Conservation (phyloP, 2,113 vertebrate genomes). For the Ellobius talpinus region DNA sequence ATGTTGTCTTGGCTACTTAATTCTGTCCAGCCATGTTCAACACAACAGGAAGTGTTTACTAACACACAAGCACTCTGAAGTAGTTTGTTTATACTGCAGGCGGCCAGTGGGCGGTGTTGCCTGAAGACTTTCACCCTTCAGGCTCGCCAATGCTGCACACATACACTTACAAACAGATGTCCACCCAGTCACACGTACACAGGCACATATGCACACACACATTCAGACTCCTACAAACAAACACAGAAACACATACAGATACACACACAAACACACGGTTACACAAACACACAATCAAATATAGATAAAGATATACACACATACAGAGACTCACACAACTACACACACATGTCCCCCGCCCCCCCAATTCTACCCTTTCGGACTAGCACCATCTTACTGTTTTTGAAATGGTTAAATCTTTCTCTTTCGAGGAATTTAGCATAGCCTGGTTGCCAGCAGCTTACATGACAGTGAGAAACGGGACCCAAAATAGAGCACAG, state of each 20-base stretch:
- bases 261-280: neutral
- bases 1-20: neutral
- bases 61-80: neutral
- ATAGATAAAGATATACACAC: neutral
- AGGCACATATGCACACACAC: neutral
- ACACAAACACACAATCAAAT: neutral
- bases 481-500: constrained; percentile 43
- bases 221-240: neutral
- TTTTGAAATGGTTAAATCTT: constrained; percentile 39
- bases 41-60: neutral
- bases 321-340: neutral
- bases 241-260: neutral
- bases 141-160: neutral
- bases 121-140: neutral
- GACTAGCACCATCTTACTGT: no score
- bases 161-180: no score
- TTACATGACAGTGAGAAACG: constrained; percentile 49
- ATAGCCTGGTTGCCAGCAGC: neutral
- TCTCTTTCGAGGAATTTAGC: constrained; percentile 24
- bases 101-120: neutral
- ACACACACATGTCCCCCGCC: neutral
- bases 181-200: neutral
- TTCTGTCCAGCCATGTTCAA: neutral
- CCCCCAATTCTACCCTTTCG: neutral
- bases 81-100: neutral